Conservation (phyloP, 2,888 invertebrate species). For the Perizoma affinitatum region DNA sequence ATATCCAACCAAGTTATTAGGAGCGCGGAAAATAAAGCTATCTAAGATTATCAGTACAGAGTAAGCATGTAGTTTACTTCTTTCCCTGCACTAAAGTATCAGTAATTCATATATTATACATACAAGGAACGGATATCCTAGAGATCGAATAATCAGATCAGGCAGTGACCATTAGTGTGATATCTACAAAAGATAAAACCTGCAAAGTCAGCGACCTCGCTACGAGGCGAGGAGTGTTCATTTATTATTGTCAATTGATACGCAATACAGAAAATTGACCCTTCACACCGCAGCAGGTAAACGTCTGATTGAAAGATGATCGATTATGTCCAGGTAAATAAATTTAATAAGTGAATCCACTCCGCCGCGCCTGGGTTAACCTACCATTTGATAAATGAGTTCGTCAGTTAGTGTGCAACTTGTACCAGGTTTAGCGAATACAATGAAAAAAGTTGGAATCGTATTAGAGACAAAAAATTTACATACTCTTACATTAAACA, state of each 20-base stretch:
- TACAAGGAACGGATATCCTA: not conserved
- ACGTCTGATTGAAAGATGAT: conserved; percentile 58
- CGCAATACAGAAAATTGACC: conserved; percentile 48
- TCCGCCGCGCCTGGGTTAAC: conserved; percentile 12
- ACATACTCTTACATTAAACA: too few relatives aligned
- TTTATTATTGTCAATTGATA: conserved; percentile 51
- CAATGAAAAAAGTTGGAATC: not conserved
- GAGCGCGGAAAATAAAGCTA: too few relatives aligned
- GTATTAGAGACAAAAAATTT: not conserved
- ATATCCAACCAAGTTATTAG: too few relatives aligned
- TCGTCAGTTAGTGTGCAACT: conserved; percentile 2
- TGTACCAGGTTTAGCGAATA: not conserved
- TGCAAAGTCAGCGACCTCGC: conserved; percentile 12
- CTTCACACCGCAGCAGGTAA: conserved; percentile 41
- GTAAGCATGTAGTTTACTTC: not conserved
- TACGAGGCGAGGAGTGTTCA: conserved; percentile 31
- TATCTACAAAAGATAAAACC: conserved; percentile 8
- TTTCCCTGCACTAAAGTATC: not conserved
- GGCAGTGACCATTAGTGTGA: conserved; percentile 1
- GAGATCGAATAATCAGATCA: conserved; percentile 1
- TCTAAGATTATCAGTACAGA: too few relatives aligned
- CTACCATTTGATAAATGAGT: conserved; percentile 42
- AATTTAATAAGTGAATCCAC: conserved; percentile 40
- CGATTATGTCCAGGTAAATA: conserved; percentile 50
- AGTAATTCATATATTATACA: not conserved